Base-by-base conservation (phyloP, 2,797 vertebrate species). In the Novumbra hubbsi region DNA sequence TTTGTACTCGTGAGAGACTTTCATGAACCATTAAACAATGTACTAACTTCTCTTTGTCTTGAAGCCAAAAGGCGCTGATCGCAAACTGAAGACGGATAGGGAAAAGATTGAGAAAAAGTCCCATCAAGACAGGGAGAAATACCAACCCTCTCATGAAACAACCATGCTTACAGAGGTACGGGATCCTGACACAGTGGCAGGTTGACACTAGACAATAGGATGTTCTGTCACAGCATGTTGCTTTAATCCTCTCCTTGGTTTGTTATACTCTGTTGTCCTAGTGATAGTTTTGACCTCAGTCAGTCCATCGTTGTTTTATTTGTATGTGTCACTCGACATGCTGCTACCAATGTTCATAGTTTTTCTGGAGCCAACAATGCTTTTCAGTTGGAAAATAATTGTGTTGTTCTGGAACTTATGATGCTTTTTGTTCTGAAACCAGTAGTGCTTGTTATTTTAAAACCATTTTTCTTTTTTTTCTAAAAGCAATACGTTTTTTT, bases 51-150 rank as follows among this genome's bases (percentile, higher is more conserved):
- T 72, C n/a, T 60, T 74, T 34, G 24, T 72, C 27, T 14, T 81
- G 3, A 80, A 99, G 97, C 97, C 97, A 45, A 98, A 99, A 92
- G 97, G 97, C 88, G 97, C 97, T 0, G 97, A 99, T 86, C 94
- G 97, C 78, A 99, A 99, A 81, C 96, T 98, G 88, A 99, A 99
- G 89, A 98, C 96, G 0, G 97, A 99, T 90, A 84, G 94, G 38
- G 97, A 99, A 77, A 99, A 96, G 93, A 97, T 98, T 81, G 95
- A 96, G 76, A 98, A 98, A 83, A 95, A 95, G 89, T 93, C 88
- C 0, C 83, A 89, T 65, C 95, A 95, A 41, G 97, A 98, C 86
- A 95, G 93, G 84, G 97, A 98, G 73, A 98, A 97, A 86, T 98
- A 98, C 78, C 97, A 98, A 60, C 88, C 85, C 0, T 96, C 96